These are phyloP conservation scores for Sparus aurata DNA, from an alignment of 2,797 vertebrate species.

Conservation along the genomic window DNA sequence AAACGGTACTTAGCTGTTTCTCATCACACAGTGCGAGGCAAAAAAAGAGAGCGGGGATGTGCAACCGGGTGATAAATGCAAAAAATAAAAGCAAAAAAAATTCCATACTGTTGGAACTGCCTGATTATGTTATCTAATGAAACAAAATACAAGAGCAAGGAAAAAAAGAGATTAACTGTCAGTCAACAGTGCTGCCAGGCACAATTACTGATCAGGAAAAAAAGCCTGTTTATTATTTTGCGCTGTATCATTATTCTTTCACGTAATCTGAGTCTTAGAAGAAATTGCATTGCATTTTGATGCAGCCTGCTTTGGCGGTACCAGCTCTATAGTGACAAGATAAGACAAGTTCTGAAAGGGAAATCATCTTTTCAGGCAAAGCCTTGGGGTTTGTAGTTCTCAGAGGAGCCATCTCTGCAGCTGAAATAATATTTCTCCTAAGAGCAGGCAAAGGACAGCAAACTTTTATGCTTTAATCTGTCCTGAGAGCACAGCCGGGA, in stretches of 20 bases:
- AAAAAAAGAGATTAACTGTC: constrained; percentile 42
- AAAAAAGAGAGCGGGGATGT: constrained; percentile 26
- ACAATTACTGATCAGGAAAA: constrained; percentile 49
- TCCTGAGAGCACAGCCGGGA: constrained; percentile 66
- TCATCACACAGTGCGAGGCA: constrained; percentile 34
- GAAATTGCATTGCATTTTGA: constrained; percentile 44
- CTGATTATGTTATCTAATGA: constrained; percentile 48
- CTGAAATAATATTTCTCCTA: constrained; percentile 65
- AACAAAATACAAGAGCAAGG: constrained; percentile 38
- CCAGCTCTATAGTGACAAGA: constrained; percentile 40
- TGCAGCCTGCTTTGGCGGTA: constrained; percentile 21
- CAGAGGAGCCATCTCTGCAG: constrained; percentile 47
- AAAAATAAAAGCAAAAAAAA: constrained; percentile 38
- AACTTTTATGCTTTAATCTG: constrained; percentile 70
- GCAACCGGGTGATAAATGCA: constrained; percentile 32
- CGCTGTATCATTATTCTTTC: constrained; percentile 32
- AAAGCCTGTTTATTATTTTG: constrained; percentile 39
- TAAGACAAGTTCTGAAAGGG: constrained; percentile 47
- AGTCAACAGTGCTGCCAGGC: constrained; percentile 46
- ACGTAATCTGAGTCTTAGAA: constrained; percentile 50
- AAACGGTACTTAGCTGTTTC: constrained; percentile 49
- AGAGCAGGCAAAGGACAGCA: constrained; percentile 66
- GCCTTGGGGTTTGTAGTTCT: constrained; percentile 50
- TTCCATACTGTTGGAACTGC: constrained; percentile 36
- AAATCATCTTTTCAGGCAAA: constrained; percentile 54